A percentile compares a stretch with the other conserved stretches of the same genome.
Evolutionary conservation across 2,113 vertebrate species (phyloP).

Genomic region (Sardina pilchardus): DNA sequence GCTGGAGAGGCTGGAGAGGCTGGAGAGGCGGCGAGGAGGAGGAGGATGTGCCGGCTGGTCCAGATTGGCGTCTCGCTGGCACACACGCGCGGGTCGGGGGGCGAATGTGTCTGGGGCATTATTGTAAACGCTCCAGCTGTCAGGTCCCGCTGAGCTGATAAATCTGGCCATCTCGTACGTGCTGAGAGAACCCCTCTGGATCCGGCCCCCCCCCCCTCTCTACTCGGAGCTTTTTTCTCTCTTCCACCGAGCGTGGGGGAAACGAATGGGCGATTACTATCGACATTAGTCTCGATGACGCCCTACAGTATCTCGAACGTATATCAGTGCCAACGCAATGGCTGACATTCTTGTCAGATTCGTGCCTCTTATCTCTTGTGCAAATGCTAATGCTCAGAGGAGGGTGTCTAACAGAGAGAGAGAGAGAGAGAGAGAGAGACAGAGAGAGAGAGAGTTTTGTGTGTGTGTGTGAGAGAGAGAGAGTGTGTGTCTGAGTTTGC

Average conservation of each 20-base stretch:
- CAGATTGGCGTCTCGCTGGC: background rate
- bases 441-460: too few species aligned
- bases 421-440: background rate
- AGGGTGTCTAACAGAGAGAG: background rate
- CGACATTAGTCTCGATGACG: background rate
- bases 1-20: too few species aligned
- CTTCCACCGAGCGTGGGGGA: background rate
- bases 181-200: background rate
- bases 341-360: constrained; percentile 13
- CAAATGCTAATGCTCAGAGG: background rate
- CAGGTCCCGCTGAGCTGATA: background rate
- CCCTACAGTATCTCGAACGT: background rate
- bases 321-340: background rate
- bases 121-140: background rate
- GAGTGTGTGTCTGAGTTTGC: background rate
- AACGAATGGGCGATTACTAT: background rate
- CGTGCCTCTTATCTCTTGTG: constrained; percentile 4
- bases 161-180: background rate
- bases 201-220: too few species aligned
- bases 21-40: background rate
- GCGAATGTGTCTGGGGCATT: background rate
- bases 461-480: background rate
- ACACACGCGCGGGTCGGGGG: background rate
- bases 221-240: background rate
- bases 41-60: background rate